Evolutionary conservation across 1,140 invertebrate genomes (phyloP).

Genomic region (Dendroctonus ponderosae): DNA sequence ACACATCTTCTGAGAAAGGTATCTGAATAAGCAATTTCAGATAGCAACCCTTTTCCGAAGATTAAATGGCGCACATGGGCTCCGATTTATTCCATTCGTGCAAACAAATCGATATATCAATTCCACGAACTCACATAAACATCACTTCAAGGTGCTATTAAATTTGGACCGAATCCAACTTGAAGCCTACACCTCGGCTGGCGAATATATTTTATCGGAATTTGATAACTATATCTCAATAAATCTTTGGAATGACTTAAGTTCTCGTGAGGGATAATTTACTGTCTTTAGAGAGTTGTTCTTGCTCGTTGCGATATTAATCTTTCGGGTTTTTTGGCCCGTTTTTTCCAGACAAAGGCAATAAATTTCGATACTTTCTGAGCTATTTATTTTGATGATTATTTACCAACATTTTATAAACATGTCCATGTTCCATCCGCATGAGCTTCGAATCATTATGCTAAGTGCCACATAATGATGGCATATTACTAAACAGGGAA

Average conservation of each 20-base stretch:
- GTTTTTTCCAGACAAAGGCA: background rate
- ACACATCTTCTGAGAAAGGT: no score
- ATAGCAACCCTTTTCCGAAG: no score
- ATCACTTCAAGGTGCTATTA: constrained; percentile 21
- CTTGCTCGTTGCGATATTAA: constrained; percentile 10
- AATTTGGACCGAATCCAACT: constrained; percentile 21
- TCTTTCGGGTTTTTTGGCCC: constrained; percentile 5
- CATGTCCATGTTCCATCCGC: no score
- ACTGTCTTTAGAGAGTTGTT: constrained; percentile 18
- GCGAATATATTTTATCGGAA: constrained; percentile 20
- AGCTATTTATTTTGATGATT: no score
- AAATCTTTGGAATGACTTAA: constrained; percentile 22
- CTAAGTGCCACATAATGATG: no score
- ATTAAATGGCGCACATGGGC: no score
- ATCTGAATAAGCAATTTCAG: no score
- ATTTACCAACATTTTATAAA: no score
- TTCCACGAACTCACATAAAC: constrained; percentile 15
- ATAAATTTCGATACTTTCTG: background rate
- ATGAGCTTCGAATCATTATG: no score
- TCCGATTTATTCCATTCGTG: no score
- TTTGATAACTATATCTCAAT: constrained; percentile 26
- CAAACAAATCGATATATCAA: constrained; percentile 20
- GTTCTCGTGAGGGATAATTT: constrained; percentile 16
- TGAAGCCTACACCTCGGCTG: constrained; percentile 18
- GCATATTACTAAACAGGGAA: no score